Evolutionary conservation across 2,888 invertebrate genomes (phyloP).

Genomic region (Cantharis rustica): DNA sequence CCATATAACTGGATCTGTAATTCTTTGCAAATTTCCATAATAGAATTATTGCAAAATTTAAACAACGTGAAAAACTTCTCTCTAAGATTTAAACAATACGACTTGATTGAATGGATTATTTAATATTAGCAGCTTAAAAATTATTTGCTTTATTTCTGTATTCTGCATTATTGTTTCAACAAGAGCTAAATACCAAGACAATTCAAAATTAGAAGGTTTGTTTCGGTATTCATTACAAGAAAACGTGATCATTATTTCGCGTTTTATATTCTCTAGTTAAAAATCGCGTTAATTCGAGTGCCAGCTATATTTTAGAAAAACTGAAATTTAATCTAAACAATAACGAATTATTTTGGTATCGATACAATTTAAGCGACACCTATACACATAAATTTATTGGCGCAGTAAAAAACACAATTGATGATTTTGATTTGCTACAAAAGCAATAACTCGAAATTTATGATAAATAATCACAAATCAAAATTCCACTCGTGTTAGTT

Average conservation of each 20-base stretch:
- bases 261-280: neutral
- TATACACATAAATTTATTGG: neutral
- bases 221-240: conserved; percentile 1
- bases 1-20: neutral
- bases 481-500: conserved; percentile 53
- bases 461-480: conserved; percentile 52
- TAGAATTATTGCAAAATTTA: neutral
- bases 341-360: neutral
- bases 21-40: neutral
- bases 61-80: neutral
- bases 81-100: conserved; percentile 25
- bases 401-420: conserved; percentile 13
- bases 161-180: conserved; percentile 37
- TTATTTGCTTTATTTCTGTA: conserved; percentile 47
- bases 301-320: neutral
- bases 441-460: conserved; percentile 45
- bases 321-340: conserved; percentile 18
- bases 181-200: conserved; percentile 34
- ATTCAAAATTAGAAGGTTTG: conserved; percentile 15
- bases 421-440: conserved; percentile 34
- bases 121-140: conserved; percentile 47
- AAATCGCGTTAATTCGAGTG: conserved; percentile 6
- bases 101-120: conserved; percentile 37
- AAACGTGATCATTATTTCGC: neutral
- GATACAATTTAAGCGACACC: conserved; percentile 5